Evolutionary conservation across 2,888 invertebrate genomes (phyloP).

Genomic region (Heteromyza rotundicornis): DNA sequence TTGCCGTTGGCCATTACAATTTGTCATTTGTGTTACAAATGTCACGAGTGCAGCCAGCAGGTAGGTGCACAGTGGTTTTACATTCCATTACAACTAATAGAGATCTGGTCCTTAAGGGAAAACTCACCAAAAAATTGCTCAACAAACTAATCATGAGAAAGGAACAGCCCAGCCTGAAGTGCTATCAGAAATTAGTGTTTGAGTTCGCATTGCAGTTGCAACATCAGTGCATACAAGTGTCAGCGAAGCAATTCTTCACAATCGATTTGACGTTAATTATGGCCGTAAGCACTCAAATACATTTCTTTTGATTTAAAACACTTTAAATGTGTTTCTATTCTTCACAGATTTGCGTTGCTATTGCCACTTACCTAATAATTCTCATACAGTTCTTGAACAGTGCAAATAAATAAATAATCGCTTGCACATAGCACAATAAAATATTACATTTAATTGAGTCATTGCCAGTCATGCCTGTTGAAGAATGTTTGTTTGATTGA

Average conservation of each 20-base stretch:
- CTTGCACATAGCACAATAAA: too few species aligned
- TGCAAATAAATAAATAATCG: too few species aligned
- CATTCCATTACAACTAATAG: too few species aligned
- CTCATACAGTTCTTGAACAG: conserved; percentile 56
- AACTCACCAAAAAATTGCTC: not conserved
- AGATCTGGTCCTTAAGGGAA: too few species aligned
- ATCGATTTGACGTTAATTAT: conserved; percentile 48
- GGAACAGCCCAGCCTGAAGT: conserved; percentile 31
- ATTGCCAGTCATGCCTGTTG: too few species aligned
- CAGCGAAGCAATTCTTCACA: conserved; percentile 59
- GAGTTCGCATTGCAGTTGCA: conserved; percentile 58
- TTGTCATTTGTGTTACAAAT: not conserved
- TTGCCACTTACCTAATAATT: conserved; percentile 56
- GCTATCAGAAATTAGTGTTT: conserved; percentile 56
- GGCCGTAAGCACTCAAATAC: not conserved
- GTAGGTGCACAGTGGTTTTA: too few species aligned
- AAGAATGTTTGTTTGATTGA: too few species aligned
- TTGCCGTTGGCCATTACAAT: not conserved
- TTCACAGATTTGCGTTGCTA: conserved; percentile 55
- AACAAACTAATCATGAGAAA: not conserved
- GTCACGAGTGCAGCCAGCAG: not conserved
- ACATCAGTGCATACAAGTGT: conserved; percentile 57
- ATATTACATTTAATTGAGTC: too few species aligned
- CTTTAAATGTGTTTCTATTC: not conserved
- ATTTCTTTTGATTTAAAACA: not conserved